Percentiles rank a stretch among this genome's conserved stretches.
Conservation (phyloP, 2,797 vertebrate species). For the Galaxias olidus region DNA sequence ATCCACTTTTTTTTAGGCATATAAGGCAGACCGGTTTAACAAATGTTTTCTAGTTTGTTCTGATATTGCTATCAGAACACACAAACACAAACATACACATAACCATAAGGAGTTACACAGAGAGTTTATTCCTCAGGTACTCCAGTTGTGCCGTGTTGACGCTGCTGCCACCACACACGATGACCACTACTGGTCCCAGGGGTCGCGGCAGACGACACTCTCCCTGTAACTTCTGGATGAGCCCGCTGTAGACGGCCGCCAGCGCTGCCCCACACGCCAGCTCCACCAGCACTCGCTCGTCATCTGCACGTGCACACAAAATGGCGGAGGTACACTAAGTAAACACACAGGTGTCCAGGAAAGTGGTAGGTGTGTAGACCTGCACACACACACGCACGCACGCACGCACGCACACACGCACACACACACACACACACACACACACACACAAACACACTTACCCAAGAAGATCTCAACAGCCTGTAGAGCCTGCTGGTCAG, state of each 20-base stretch:
- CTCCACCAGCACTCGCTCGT: constrained; percentile 66
- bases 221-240: constrained; percentile 51
- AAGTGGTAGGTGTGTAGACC: no score
- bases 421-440: constrained; percentile 1
- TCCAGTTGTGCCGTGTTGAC: constrained; percentile 50
- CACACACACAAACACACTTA: constrained; percentile 11
- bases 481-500: constrained; percentile 57
- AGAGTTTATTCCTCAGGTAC: constrained; percentile 36
- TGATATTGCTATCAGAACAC: no score
- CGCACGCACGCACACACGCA: neutral
- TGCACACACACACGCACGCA: no score
- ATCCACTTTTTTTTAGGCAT: no score
- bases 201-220: constrained; percentile 47
- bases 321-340: no score
- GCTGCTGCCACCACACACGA: constrained; percentile 64
- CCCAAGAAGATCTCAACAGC: constrained; percentile 61
- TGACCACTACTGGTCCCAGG: constrained; percentile 52
- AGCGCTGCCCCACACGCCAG: constrained; percentile 59
- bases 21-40: no score
- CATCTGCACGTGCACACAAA: constrained; percentile 42
- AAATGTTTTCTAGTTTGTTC: no score
- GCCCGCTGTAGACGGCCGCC: constrained; percentile 57
- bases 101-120: no score
- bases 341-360: no score
- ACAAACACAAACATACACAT: no score